Percentiles rank a stretch among this genome's conserved stretches.
These are phyloP conservation scores for Egretta garzetta DNA, from an alignment of 2,113 vertebrate genomes.

Conservation along the genomic window DNA sequence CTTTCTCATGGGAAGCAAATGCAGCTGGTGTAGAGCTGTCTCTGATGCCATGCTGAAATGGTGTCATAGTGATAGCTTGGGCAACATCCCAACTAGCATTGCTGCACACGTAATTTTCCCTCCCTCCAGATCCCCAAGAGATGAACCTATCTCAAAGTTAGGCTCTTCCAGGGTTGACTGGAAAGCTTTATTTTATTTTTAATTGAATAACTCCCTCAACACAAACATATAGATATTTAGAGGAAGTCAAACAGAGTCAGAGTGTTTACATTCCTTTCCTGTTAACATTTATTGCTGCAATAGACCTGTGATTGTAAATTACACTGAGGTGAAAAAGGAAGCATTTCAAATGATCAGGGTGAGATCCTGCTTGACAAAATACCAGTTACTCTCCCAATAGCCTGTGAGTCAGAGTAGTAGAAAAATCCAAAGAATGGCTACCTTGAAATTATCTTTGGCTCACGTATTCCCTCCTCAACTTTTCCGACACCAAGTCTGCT, in stretches of 20 bases:
- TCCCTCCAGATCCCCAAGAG: neutral
- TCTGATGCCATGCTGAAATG: conserved; percentile 47
- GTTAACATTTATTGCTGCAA: conserved; percentile 44
- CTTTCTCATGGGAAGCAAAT: conserved; percentile 70
- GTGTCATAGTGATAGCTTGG: conserved; percentile 48
- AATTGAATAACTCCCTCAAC: neutral
- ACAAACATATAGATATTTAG: conserved; percentile 37
- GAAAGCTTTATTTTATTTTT: conserved; percentile 17
- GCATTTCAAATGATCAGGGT: neutral
- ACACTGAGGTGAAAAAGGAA: conserved; percentile 19
- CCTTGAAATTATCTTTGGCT: neutral
- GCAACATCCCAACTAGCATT: conserved; percentile 18
- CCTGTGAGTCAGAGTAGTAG: rapidly evolving
- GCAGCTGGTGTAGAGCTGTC: neutral
- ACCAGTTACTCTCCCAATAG: neutral
- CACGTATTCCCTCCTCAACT: neutral
- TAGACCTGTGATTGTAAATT: conserved; percentile 7
- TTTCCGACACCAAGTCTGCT: neutral
- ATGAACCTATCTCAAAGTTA: neutral
- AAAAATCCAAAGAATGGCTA: neutral
- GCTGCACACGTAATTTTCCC: neutral
- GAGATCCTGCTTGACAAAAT: conserved; percentile 24
- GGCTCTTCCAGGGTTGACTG: conserved; percentile 6
- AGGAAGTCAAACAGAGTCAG: conserved; percentile 31
- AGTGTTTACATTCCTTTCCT: conserved; percentile 57